Percentiles rank a stretch among this genome's conserved stretches.
These are phyloP conservation scores for Amphiura filiformis DNA, from an alignment of 35 echinoderm and acorn worm species.

Conservation along the genomic window DNA sequence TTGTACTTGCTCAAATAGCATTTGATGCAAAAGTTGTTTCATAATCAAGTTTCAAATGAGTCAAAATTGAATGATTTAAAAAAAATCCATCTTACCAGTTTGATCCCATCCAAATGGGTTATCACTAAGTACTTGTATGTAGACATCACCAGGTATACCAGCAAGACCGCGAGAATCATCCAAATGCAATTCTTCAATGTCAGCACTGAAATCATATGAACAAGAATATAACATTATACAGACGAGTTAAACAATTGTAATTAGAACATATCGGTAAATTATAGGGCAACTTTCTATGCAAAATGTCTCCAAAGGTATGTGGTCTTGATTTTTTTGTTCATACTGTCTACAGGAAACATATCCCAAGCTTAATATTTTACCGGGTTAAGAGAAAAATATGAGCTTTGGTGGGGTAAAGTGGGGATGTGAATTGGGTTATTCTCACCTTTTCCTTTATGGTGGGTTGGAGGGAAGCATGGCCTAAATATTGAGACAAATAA, in stretches of 20 bases:
- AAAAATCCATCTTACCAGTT: slow-evolving; percentile 67
- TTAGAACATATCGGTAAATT: not conserved
- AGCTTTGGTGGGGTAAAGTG: no score
- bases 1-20: not conserved
- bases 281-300: not conserved
- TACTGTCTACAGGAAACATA: no score
- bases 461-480: no score
- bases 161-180: slow-evolving; percentile 62
- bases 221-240: not conserved
- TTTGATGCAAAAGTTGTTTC: not conserved
- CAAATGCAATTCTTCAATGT: slow-evolving; percentile 32
- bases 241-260: not conserved
- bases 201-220: slow-evolving; percentile 21
- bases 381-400: no score
- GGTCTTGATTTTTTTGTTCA: no score
- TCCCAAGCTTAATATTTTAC: no score
- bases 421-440: no score
- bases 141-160: slow-evolving; percentile 73
- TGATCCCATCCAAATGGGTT: slow-evolving; percentile 90
- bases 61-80: not conserved
- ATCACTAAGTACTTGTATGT: slow-evolving; percentile 71
- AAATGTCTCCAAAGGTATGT: no score
- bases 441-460: no score
- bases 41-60: not conserved
- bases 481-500: no score